Evolutionary conservation across 1,140 invertebrate genomes (phyloP).

Genomic region (Drosophila serrata): DNA sequence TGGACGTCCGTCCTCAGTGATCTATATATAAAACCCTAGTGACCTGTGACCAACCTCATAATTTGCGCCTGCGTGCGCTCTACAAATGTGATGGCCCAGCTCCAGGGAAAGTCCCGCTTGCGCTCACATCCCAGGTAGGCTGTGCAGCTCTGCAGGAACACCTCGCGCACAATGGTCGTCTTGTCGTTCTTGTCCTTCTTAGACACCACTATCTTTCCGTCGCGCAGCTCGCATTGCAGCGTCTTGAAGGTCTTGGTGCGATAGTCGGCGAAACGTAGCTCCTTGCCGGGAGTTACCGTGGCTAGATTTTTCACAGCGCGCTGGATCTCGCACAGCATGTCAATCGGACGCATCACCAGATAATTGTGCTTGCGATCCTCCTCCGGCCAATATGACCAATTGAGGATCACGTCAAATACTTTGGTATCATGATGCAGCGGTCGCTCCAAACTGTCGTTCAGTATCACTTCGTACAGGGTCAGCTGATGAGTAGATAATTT

Average conservation of each 20-base stretch:
- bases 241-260: constrained; percentile 91
- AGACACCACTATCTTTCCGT: constrained; percentile 91
- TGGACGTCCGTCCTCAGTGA: background rate
- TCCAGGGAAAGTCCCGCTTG: constrained; percentile 92
- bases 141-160: constrained; percentile 78
- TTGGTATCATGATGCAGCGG: constrained; percentile 92
- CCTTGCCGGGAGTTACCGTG: constrained; percentile 88
- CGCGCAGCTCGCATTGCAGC: constrained; percentile 92
- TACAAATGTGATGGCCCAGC: constrained; percentile 92
- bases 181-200: constrained; percentile 87
- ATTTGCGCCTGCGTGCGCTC: constrained; percentile 88
- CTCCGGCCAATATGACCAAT: constrained; percentile 95
- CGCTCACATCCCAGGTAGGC: constrained; percentile 92
- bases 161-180: constrained; percentile 75
- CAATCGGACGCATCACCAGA: constrained; percentile 89
- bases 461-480: constrained; percentile 91
- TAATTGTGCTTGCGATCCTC: constrained; percentile 92
- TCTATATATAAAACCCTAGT: background rate
- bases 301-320: constrained; percentile 86
- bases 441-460: constrained; percentile 89
- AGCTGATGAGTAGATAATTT: constrained; percentile 88
- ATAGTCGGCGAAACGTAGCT: constrained; percentile 92
- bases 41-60: constrained; percentile 86
- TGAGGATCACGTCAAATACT: constrained; percentile 89
- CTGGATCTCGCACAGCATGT: constrained; percentile 85